Evolutionary conservation across 2,797 vertebrate genomes (phyloP).

Genomic region (Tamandua tetradactyla): DNA sequence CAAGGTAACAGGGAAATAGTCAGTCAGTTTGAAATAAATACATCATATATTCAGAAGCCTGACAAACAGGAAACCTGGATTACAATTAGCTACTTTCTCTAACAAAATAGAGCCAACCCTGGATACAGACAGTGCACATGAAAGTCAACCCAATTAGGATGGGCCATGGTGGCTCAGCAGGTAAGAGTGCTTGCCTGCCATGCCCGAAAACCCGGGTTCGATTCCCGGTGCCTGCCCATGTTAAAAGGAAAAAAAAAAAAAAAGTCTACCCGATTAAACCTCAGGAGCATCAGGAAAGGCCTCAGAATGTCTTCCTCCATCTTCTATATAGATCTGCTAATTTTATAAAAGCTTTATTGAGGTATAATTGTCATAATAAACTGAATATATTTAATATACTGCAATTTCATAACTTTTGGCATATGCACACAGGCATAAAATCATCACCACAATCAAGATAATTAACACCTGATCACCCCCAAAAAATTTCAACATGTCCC

Average conservation of each 20-base stretch:
- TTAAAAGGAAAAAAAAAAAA: too few relatives aligned
- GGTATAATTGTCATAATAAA: neutral
- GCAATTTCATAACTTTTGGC: neutral
- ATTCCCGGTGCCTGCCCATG: too few relatives aligned
- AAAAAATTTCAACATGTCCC: neutral
- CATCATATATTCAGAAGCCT: neutral
- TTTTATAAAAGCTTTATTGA: neutral
- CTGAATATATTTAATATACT: neutral
- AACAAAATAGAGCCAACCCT: neutral
- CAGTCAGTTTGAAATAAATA: neutral
- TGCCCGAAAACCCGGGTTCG: too few relatives aligned
- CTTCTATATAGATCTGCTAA: neutral
- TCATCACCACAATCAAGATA: neutral
- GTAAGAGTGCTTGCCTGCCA: too few relatives aligned
- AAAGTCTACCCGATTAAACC: neutral
- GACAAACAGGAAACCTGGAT: neutral
- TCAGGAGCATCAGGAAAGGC: slow-evolving; percentile 4
- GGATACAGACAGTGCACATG: neutral
- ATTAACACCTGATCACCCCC: neutral
- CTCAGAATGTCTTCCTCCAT: neutral
- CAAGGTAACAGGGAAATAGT: neutral
- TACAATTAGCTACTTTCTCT: neutral
- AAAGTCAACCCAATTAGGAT: neutral
- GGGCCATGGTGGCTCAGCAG: too few relatives aligned
- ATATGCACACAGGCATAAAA: neutral